Base-by-base conservation (phyloP, 1,140 invertebrate species). In the Zaprionus davidi region DNA sequence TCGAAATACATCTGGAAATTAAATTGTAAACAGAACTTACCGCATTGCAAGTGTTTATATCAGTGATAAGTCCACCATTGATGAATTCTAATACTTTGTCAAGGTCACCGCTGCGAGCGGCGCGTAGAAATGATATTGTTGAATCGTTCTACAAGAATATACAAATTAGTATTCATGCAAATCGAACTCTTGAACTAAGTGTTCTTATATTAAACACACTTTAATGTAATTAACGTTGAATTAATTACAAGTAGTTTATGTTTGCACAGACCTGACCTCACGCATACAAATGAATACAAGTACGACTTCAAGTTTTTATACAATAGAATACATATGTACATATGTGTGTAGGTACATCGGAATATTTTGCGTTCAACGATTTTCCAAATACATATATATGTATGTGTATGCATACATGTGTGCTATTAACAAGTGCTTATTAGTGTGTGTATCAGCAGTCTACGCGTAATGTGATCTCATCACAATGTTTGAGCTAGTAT, bases 41-140 rank as follows among this genome's bases (percentile, higher is more conserved):
- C 84, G 98, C 97, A 94, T 99, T 99, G 92, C 97, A 98, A 65
- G 98, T 97, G 94, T 99, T 99, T 82, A 99, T 99, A 92, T 99
- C 98, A 79, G 94, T 93, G 34, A 95, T 94, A 62, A 98, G 97
- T 71, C 96, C 97, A 56, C 96, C 96, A 93, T 99, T 98, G 46
- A 99, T 94, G 81, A 98, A 97, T 92, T 99, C 98, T 79, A 99
- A 93, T 13, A 99, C 97, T 93, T 99, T 99, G 76, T 98, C 97
- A 73, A 99, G 93, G 92, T 99, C 98, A 28, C 99, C 99, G 69
- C 98, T 98, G 73, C 99, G 95, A 51, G 99, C 99, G 76, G 99
- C 99, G 73, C 99, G 94, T 70, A 99, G 94, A 93, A 99, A 97
- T 60, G 96, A 95, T 79, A 96, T 97, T 83, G 96, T 97, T 46